phyloP scores from a whole-genome alignment of 1,140 invertebrate genomes.

The Drosophila rufa region DNA sequence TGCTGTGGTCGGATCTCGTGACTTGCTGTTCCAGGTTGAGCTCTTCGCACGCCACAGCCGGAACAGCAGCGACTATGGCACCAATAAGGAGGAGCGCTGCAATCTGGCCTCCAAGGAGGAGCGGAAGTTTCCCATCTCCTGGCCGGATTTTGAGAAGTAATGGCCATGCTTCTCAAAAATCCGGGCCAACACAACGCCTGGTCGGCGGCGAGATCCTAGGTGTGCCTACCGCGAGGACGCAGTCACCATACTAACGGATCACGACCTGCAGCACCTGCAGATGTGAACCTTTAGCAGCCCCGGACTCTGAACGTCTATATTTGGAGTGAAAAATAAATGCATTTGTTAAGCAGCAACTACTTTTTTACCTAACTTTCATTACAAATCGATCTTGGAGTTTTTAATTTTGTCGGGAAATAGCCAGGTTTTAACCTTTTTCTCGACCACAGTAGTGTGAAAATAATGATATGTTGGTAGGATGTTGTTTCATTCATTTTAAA shows the following conservation, averaged over 20 bases:
- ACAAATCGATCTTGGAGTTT: background rate
- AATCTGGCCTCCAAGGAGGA: slow-evolving; percentile 91
- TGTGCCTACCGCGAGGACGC: slow-evolving; percentile 86
- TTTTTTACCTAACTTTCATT: background rate
- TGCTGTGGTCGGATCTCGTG: too few relatives aligned
- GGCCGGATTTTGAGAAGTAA: slow-evolving; percentile 88
- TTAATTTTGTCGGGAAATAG: background rate
- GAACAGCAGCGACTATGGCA: slow-evolving; percentile 64
- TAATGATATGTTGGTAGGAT: background rate
- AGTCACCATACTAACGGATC: slow-evolving; percentile 87
- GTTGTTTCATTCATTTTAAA: background rate
- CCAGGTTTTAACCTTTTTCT: too few relatives aligned
- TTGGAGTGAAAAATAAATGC: slow-evolving; percentile 9
- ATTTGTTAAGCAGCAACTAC: too few relatives aligned
- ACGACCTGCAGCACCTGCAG: slow-evolving; percentile 71
- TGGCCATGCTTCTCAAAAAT: slow-evolving; percentile 87
- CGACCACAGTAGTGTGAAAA: background rate
- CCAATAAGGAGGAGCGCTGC: slow-evolving; percentile 83
- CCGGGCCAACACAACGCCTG: slow-evolving; percentile 86
- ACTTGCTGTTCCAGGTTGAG: slow-evolving; percentile 90
- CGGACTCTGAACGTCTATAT: background rate
- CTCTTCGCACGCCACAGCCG: slow-evolving; percentile 90
- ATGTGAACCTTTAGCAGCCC: slow-evolving; percentile 18
- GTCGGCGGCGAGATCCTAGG: slow-evolving; percentile 87
- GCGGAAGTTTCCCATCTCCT: slow-evolving; percentile 90